A percentile compares a stretch with the other conserved stretches of the same genome.
Conservation (phyloP, 2,797 vertebrate genomes). For the Acanthurus tractus region DNA sequence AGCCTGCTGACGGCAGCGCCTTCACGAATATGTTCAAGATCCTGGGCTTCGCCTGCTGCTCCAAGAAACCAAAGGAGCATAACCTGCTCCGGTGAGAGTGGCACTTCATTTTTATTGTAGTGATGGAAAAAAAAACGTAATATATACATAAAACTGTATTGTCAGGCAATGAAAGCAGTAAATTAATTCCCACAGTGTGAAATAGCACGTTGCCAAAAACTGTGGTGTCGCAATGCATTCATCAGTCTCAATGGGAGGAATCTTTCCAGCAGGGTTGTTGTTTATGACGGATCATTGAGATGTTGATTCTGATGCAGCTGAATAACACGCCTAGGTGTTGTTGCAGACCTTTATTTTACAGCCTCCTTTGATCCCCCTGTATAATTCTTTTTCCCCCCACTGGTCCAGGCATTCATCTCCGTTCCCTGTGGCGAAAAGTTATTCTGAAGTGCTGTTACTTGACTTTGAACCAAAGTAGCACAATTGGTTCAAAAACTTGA, state of each 20-base stretch:
- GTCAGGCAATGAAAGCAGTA: slow-evolving; percentile 5
- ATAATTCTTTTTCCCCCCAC: slow-evolving; percentile 46
- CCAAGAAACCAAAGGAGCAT: slow-evolving; percentile 73
- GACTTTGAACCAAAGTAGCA: slow-evolving; percentile 78
- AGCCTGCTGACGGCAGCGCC: slow-evolving; percentile 95
- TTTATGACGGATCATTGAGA: slow-evolving; percentile 30
- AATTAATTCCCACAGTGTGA: slow-evolving; percentile 32
- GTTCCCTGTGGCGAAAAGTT: slow-evolving; percentile 64
- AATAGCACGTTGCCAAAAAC: slow-evolving; percentile 7
- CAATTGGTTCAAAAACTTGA: slow-evolving; percentile 72
- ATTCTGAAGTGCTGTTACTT: slow-evolving; percentile 63
- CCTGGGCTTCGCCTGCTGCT: slow-evolving; percentile 89
- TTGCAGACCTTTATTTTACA: slow-evolving; percentile 67
- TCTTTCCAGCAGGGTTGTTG: slow-evolving; percentile 27
- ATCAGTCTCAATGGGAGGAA: slow-evolving; percentile 13
- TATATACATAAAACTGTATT: not conserved
- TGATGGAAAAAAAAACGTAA: too few species aligned
- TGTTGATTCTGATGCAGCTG: slow-evolving; percentile 24
- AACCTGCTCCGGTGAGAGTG: slow-evolving; percentile 84
- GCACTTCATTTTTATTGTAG: not conserved
- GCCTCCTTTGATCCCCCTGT: slow-evolving; percentile 70
- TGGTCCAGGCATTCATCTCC: slow-evolving; percentile 60
- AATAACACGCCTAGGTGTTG: slow-evolving; percentile 50
- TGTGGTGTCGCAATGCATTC: slow-evolving; percentile 22
- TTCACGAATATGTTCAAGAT: slow-evolving; percentile 94